Conservation (phyloP, 2,888 invertebrate genomes). For the Ctena decussata region DNA sequence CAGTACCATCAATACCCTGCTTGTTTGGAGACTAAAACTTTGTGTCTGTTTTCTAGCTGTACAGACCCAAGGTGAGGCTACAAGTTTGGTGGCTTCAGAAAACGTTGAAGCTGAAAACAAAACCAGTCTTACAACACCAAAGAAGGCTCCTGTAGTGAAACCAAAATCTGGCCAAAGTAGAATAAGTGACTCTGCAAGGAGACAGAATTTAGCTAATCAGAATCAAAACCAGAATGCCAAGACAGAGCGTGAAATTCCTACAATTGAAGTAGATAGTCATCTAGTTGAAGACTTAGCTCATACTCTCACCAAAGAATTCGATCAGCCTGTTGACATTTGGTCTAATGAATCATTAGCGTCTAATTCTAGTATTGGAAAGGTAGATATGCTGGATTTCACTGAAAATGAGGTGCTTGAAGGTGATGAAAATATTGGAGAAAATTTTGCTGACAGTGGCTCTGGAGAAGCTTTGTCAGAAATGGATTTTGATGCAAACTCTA, state of each 20-base stretch:
- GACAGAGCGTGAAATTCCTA: neutral
- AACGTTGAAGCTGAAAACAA: neutral
- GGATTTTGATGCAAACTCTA: constrained; percentile 42
- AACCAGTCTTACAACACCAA: neutral
- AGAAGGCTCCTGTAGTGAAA: neutral
- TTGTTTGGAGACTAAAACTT: too few relatives aligned
- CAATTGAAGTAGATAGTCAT: constrained; percentile 12
- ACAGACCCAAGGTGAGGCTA: constrained; percentile 48
- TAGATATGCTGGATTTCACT: constrained; percentile 52
- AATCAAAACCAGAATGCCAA: neutral
- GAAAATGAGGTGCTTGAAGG: constrained; percentile 42
- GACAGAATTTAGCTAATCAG: neutral
- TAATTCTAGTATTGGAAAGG: constrained; percentile 58
- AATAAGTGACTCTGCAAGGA: neutral
- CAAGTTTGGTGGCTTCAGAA: constrained; percentile 22
- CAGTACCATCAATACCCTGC: too few relatives aligned
- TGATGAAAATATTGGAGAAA: constrained; percentile 32
- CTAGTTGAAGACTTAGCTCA: constrained; percentile 28
- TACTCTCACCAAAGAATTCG: constrained; percentile 25
- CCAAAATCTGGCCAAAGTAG: neutral
- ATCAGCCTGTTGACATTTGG: constrained; percentile 54
- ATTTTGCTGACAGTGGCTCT: constrained; percentile 59
- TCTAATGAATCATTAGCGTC: constrained; percentile 74
- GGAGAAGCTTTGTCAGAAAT: constrained; percentile 68
- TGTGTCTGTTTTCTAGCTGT: constrained; percentile 60